phyloP scores from a whole-genome alignment of 2,113 vertebrate genomes.

The Numida meleagris region DNA sequence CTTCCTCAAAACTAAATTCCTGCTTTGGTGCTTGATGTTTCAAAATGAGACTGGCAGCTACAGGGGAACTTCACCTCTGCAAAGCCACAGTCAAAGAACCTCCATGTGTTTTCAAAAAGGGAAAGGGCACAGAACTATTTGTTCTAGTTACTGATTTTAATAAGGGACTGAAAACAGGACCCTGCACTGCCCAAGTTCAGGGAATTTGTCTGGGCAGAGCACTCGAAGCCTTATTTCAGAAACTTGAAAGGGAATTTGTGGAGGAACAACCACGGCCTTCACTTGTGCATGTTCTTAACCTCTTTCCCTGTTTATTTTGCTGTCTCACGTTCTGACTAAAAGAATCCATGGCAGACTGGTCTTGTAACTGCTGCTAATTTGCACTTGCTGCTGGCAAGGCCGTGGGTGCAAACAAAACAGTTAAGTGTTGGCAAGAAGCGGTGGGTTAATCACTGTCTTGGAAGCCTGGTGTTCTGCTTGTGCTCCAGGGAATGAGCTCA shows the following conservation, averaged over 20 bases:
- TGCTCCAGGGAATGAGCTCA: not conserved
- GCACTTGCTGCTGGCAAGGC: not conserved
- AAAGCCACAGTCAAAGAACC: not conserved
- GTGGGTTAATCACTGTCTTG: not conserved
- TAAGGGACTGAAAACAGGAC: not conserved
- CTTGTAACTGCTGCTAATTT: conserved; percentile 3
- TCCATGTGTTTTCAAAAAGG: not conserved
- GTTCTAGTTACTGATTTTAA: not conserved
- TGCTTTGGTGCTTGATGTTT: not conserved
- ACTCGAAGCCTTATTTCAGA: not conserved
- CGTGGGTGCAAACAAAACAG: not conserved
- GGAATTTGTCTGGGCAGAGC: not conserved
- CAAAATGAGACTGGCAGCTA: not conserved
- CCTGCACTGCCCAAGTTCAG: not conserved
- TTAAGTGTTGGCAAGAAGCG: not conserved
- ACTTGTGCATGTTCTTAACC: not conserved
- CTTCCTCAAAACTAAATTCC: not conserved
- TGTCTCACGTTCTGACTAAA: not conserved
- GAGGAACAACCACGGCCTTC: not conserved
- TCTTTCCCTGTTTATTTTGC: not conserved
- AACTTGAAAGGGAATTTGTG: not conserved
- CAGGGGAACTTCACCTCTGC: not conserved
- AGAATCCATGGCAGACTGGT: not conserved
- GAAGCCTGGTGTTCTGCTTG: not conserved
- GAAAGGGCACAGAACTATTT: not conserved